Evolutionary conservation across 1,140 invertebrate genomes (phyloP).

Genomic region (Rhopalosiphum maidis): DNA sequence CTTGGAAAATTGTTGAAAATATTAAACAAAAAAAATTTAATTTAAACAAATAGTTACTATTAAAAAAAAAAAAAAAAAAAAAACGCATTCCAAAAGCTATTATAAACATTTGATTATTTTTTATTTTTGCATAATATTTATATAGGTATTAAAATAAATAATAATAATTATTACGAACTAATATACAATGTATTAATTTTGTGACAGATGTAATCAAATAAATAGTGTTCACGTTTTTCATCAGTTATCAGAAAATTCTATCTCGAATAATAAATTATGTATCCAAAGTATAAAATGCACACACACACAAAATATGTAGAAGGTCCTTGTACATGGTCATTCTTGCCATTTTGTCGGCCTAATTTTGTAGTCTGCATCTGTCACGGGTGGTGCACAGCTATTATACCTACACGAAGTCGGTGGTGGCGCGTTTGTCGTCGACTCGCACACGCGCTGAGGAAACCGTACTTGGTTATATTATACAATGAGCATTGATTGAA

Average conservation of each 20-base stretch:
- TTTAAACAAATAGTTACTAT: background rate
- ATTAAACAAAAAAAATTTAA: background rate
- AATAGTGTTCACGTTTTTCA: background rate
- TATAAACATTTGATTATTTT: background rate
- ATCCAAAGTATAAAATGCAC: too few species aligned
- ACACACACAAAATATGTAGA: background rate
- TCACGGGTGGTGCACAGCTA: background rate
- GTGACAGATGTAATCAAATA: background rate
- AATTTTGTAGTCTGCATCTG: background rate
- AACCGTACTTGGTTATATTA: background rate
- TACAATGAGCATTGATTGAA: slow-evolving; percentile 50
- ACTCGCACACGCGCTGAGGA: background rate
- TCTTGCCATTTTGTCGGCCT: background rate
- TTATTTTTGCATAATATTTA: background rate
- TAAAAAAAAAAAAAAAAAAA: background rate
- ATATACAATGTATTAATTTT: too few species aligned
- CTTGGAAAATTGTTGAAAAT: background rate
- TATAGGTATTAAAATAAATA: background rate
- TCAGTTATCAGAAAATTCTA: background rate
- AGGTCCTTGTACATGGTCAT: background rate
- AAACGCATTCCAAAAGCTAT: background rate
- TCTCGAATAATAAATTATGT: too few species aligned
- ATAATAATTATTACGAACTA: too few species aligned
- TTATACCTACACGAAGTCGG: background rate
- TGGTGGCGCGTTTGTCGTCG: background rate